phyloP scores from a whole-genome alignment of 2,113 vertebrate species.

The Falco punctatus region DNA sequence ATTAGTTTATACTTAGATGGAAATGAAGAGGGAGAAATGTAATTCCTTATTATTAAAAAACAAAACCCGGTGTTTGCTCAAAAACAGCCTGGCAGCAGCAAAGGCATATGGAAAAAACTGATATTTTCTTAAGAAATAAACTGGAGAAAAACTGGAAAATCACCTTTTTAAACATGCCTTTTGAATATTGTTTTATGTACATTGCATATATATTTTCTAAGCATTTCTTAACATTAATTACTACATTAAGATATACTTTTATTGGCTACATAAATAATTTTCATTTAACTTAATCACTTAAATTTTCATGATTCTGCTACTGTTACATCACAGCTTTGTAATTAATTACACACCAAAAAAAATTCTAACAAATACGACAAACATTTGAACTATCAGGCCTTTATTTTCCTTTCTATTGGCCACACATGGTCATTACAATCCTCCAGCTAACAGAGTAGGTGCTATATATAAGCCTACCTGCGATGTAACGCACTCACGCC shows the following conservation, averaged over 20 bases:
- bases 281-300: neutral
- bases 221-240: neutral
- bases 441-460: neutral
- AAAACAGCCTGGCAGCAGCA: neutral
- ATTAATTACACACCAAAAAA: neutral
- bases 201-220: neutral
- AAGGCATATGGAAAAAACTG: accelerated
- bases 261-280: neutral
- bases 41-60: neutral
- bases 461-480: neutral
- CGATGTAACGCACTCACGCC: neutral
- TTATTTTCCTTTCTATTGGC: neutral
- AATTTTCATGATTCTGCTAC: neutral
- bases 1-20: neutral
- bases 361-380: neutral
- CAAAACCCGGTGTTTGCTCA: neutral
- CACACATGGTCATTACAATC: neutral
- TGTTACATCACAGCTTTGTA: neutral
- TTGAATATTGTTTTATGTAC: neutral
- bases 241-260: neutral
- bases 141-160: neutral
- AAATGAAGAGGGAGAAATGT: neutral
- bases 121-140: neutral
- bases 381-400: neutral
- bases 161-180: neutral